phyloP scores from a whole-genome alignment of 2,888 invertebrate species.

The Amphipyra tragopoginis region DNA sequence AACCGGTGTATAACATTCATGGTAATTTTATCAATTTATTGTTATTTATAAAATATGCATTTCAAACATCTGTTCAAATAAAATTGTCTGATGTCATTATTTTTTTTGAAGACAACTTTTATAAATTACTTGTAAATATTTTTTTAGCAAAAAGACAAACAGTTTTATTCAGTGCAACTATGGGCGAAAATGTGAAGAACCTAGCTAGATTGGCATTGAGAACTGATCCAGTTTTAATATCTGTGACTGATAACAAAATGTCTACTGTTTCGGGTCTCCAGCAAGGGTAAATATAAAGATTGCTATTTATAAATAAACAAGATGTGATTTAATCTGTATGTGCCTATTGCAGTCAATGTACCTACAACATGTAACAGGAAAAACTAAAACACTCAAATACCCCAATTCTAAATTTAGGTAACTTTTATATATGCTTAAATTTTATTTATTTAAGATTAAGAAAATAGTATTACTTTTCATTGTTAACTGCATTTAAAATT shows the following conservation, averaged over 20 bases:
- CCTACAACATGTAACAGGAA: too few species aligned
- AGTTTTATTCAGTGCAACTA: conserved; percentile 99
- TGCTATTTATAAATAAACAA: background rate
- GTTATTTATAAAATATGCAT: background rate
- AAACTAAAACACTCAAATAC: too few species aligned
- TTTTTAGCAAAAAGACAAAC: conserved; percentile 96
- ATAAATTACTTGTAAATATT: conserved; percentile 20
- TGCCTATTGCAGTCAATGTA: too few species aligned
- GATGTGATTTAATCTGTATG: too few species aligned
- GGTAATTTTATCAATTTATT: background rate
- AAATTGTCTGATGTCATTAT: background rate
- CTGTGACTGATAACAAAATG: conserved; percentile 93
- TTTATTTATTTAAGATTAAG: too few species aligned
- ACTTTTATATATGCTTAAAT: too few species aligned
- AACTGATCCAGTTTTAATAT: conserved; percentile 96
- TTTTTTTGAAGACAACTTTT: background rate
- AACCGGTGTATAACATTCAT: background rate
- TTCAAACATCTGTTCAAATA: conserved; percentile 22
- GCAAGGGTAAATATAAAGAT: conserved; percentile 89
- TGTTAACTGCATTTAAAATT: too few species aligned
- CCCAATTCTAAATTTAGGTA: too few species aligned
- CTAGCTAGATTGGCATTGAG: conserved; percentile 96
- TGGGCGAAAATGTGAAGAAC: conserved; percentile 96
- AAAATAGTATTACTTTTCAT: too few species aligned
- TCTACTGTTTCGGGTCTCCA: conserved; percentile 95